A percentile compares a stretch with the other conserved stretches of the same genome.
phyloP scores from a whole-genome alignment of 2,113 vertebrate species.

The Tretioscincus oriximinensis region DNA sequence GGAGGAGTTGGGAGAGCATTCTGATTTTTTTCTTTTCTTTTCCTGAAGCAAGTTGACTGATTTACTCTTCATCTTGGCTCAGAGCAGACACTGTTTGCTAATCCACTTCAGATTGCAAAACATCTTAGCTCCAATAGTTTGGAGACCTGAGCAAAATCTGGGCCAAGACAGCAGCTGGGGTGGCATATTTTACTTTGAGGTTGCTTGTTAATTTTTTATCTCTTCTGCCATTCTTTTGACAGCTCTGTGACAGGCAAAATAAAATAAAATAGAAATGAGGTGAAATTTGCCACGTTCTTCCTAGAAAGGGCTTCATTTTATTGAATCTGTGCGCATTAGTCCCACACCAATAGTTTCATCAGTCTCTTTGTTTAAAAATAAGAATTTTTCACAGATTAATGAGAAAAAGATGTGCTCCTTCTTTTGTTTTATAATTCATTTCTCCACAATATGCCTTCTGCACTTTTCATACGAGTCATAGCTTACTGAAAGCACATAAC shows the following conservation, averaged over 20 bases:
- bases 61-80: not conserved
- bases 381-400: no score
- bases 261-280: not conserved
- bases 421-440: no score
- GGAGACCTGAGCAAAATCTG: not conserved
- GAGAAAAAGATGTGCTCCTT: no score
- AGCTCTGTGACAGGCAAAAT: not conserved
- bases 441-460: no score
- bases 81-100: no score
- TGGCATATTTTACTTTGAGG: not conserved
- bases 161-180: not conserved
- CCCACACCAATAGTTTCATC: no score
- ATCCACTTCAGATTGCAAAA: no score
- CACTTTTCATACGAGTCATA: no score
- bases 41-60: not conserved
- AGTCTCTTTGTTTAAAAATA: no score
- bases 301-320: not conserved
- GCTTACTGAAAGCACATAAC: no score
- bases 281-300: not conserved
- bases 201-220: not conserved
- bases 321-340: no score
- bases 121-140: not conserved
- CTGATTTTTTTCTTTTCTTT: not conserved
- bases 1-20: not conserved
- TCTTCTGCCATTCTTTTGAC: not conserved